Percentiles rank a stretch among this genome's conserved stretches.
phyloP scores from a whole-genome alignment of 1,140 invertebrate genomes.

The Manduca sexta region DNA sequence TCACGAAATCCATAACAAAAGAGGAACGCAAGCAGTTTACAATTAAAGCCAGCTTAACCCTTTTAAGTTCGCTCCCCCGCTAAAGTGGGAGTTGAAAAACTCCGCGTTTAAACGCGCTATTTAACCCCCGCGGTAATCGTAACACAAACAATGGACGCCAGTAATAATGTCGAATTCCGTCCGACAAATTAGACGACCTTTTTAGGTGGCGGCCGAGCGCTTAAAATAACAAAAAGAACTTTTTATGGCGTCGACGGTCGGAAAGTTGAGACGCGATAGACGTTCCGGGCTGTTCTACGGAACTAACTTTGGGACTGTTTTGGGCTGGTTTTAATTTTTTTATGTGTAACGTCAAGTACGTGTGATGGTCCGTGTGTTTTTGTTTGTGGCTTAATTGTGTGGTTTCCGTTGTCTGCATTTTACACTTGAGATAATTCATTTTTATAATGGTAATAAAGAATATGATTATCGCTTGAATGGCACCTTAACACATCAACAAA shows the following conservation, averaged over 20 bases:
- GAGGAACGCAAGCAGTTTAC: conserved; percentile 46
- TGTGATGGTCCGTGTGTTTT: background rate
- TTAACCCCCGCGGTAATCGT: conserved; percentile 57
- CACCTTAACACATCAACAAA: no score
- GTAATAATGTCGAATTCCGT: conserved; percentile 64
- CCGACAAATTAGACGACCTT: conserved; percentile 66
- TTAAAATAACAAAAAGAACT: conserved; percentile 54
- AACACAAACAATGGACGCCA: conserved; percentile 60
- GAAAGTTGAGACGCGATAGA: conserved; percentile 5
- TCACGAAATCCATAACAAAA: conserved; percentile 29
- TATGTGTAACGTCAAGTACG: background rate
- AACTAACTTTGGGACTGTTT: background rate
- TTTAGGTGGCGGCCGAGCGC: conserved; percentile 38
- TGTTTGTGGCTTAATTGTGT: no score
- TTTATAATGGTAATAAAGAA: no score
- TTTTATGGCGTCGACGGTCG: conserved; percentile 18
- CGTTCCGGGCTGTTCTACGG: background rate
- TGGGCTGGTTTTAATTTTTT: background rate
- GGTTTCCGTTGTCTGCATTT: no score
- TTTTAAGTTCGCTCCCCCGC: conserved; percentile 46
- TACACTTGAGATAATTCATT: no score
- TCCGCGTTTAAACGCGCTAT: conserved; percentile 52
- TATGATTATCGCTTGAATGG: no score
- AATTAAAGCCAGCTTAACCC: conserved; percentile 54
- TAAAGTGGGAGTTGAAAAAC: conserved; percentile 53